A percentile compares a stretch with the other conserved stretches of the same genome.
Conservation (phyloP, 2,113 vertebrate genomes). For the Gnathonemus longibarbis region DNA sequence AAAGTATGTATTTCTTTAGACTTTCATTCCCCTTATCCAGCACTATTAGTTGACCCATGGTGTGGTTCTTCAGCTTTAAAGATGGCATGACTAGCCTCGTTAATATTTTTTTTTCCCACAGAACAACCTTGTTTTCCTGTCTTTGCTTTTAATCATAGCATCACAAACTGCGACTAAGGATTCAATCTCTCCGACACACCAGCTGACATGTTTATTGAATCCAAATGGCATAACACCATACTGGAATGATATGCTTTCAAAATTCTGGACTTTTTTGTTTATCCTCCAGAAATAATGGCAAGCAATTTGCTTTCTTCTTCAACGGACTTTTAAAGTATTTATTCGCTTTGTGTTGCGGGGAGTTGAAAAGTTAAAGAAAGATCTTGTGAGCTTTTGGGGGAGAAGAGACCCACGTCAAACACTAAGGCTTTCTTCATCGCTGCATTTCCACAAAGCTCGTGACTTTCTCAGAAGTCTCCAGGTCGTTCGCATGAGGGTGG, state of each 20-base stretch:
- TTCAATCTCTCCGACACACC: not conserved
- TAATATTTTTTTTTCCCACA: not conserved
- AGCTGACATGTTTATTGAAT: not conserved
- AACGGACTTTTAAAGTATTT: not conserved
- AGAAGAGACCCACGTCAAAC: not conserved
- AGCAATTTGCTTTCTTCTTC: conserved; percentile 4
- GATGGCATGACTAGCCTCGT: not conserved
- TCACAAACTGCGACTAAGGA: not conserved
- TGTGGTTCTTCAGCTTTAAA: not conserved
- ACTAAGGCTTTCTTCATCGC: conserved; percentile 4
- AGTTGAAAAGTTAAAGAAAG: not conserved
- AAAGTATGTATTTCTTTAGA: not conserved
- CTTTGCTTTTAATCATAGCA: not conserved
- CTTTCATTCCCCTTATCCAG: not conserved
- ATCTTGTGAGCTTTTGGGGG: not conserved
- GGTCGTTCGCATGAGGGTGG: not conserved
- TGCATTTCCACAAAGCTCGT: not conserved
- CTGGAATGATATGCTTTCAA: not conserved
- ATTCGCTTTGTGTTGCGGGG: not conserved
- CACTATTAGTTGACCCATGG: not conserved
- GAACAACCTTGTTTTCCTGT: not conserved
- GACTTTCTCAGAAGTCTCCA: not conserved
- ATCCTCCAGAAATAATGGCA: not conserved
- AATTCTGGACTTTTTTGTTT: not conserved
- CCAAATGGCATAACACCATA: not conserved